These are phyloP conservation scores for Lepilemur septentrionalis DNA, from an alignment of 2,797 vertebrate species.

Conservation along the genomic window DNA sequence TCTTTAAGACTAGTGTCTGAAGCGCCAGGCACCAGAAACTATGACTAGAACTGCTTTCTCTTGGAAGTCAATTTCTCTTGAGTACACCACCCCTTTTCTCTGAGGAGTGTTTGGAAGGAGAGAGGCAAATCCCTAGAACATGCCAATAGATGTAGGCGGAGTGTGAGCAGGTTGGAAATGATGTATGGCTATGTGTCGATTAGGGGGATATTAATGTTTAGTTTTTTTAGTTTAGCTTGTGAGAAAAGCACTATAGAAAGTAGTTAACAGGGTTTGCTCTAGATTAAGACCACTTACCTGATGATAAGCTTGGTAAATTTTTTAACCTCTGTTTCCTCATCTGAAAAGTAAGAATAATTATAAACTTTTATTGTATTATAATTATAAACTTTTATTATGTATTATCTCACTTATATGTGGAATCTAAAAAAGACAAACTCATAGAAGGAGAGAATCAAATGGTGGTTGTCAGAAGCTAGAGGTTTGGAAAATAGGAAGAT, in stretches of 20 bases:
- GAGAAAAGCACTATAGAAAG: background rate
- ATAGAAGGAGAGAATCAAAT: background rate
- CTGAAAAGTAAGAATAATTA: constrained; percentile 1
- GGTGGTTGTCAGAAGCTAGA: too few species aligned
- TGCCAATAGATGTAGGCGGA: background rate
- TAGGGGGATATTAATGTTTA: background rate
- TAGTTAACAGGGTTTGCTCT: background rate
- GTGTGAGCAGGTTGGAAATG: background rate
- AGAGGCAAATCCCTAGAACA: background rate
- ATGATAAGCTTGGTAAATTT: background rate
- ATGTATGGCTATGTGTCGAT: background rate
- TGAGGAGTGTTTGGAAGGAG: background rate
- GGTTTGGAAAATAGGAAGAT: background rate
- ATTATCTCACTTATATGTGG: background rate
- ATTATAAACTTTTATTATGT: background rate
- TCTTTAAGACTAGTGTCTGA: background rate
- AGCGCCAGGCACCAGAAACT: background rate
- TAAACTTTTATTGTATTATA: background rate
- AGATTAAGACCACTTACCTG: background rate
- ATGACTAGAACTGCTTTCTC: background rate
- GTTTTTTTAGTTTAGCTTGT: background rate
- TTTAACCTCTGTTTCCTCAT: background rate
- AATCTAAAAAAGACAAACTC: background rate
- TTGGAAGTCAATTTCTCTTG: background rate
- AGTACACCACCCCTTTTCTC: background rate